Conservation (phyloP, 2,113 vertebrate genomes). For the Ictalurus punctatus region DNA sequence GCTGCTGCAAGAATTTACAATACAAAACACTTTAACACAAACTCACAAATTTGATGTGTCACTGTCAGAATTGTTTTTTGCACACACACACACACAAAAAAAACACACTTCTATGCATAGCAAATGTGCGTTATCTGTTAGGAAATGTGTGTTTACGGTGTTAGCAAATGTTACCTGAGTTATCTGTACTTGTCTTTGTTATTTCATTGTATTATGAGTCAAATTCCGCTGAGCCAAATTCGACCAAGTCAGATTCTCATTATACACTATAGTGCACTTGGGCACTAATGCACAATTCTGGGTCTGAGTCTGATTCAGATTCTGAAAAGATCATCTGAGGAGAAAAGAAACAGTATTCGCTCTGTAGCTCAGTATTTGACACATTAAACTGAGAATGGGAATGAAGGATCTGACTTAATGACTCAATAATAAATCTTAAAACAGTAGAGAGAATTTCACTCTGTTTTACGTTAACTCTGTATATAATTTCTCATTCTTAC, state of each 20-base stretch:
- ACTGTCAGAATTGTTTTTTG: background rate
- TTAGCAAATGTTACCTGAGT: background rate
- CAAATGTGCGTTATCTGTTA: background rate
- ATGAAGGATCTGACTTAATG: background rate
- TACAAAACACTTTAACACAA: background rate
- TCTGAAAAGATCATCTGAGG: background rate
- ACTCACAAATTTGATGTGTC: background rate
- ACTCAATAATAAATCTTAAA: background rate
- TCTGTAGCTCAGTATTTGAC: background rate
- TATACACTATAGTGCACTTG: background rate
- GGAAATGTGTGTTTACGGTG: background rate
- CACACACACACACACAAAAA: background rate
- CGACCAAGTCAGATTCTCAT: background rate
- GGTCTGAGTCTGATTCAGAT: background rate
- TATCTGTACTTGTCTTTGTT: background rate
- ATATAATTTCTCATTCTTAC: background rate
- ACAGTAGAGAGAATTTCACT: constrained; percentile 1
- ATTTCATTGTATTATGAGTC: background rate
- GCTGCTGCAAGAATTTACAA: background rate
- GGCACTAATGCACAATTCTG: background rate
- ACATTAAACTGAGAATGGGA: background rate
- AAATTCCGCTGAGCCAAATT: background rate
- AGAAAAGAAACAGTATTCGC: background rate
- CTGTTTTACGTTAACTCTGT: background rate
- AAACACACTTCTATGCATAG: background rate